Evolutionary conservation across 2,888 invertebrate species (phyloP).

Genomic region (Elegia similella): DNA sequence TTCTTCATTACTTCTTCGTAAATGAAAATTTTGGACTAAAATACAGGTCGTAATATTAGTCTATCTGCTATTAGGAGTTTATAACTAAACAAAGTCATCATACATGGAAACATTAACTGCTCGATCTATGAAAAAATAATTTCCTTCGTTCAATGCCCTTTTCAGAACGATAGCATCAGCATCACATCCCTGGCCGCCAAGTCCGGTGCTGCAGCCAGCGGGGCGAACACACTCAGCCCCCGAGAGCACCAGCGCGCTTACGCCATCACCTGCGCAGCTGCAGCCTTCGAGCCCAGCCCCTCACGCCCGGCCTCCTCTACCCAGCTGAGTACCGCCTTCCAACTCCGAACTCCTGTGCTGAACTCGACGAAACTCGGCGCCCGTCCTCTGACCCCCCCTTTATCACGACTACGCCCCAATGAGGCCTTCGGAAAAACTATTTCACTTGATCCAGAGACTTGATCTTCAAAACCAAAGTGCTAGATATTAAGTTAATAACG

Average conservation of each 20-base stretch:
- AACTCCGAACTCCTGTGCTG: slow-evolving; percentile 82
- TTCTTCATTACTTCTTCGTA: no score
- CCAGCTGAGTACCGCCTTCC: slow-evolving; percentile 82
- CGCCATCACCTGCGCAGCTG: slow-evolving; percentile 73
- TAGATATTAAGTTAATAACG: slow-evolving; percentile 28
- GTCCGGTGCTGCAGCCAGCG: slow-evolving; percentile 87
- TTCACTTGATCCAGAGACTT: slow-evolving; percentile 46
- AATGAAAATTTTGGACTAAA: no score
- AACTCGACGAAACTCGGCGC: slow-evolving; percentile 81
- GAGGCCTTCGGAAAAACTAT: slow-evolving; percentile 64
- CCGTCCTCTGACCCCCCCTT: slow-evolving; percentile 70
- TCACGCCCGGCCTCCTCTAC: slow-evolving; percentile 68
- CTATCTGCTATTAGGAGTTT: no score
- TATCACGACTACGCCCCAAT: slow-evolving; percentile 54
- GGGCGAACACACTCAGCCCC: slow-evolving; percentile 88
- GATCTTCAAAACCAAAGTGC: slow-evolving; percentile 33
- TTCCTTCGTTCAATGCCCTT: slow-evolving; percentile 22
- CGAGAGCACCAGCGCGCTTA: slow-evolving; percentile 78
- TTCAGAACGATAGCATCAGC: slow-evolving; percentile 82
- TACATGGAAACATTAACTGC: no score
- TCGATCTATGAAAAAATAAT: no score
- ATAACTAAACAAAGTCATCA: no score
- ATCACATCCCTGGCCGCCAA: slow-evolving; percentile 90
- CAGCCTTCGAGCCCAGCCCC: slow-evolving; percentile 72
- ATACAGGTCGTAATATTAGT: no score